A percentile compares a stretch with the other conserved stretches of the same genome.
phyloP scores from a whole-genome alignment of 2,113 vertebrate species.

The Corynorhinus townsendii region DNA sequence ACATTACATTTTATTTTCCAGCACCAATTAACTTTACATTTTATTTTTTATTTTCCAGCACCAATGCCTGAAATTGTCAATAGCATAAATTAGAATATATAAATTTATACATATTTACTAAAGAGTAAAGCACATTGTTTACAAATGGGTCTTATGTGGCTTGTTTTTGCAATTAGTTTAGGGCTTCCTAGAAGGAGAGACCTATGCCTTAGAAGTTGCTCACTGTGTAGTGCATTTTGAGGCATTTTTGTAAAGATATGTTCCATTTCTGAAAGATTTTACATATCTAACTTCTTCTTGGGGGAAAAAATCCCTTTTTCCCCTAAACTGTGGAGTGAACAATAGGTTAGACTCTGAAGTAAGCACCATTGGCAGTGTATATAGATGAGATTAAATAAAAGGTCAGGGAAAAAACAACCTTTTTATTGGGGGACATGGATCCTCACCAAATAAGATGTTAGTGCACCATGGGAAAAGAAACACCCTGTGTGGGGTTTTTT shows the following conservation, averaged over 20 bases:
- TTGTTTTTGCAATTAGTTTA: neutral
- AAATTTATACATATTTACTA: neutral
- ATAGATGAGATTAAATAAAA: neutral
- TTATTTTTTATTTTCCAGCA: neutral
- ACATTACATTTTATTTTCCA: neutral
- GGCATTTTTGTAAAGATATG: neutral
- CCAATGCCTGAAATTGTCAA: neutral
- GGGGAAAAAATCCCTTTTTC: fast-evolving
- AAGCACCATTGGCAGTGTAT: neutral
- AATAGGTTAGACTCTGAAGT: neutral
- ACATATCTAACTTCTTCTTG: neutral
- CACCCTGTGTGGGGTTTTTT: too few relatives aligned
- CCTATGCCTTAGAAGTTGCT: neutral
- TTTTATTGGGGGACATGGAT: neutral
- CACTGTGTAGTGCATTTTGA: neutral
- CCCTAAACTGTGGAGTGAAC: neutral
- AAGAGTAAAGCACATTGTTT: neutral
- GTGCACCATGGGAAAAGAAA: neutral
- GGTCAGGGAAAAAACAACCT: neutral
- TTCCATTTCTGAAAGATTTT: neutral
- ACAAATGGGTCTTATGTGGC: neutral
- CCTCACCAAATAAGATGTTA: neutral
- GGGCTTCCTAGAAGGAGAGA: neutral
- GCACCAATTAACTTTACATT: neutral
- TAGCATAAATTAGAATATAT: neutral